Base-by-base conservation (phyloP, 2,888 invertebrate genomes). In the Eretmocerus hayati region DNA sequence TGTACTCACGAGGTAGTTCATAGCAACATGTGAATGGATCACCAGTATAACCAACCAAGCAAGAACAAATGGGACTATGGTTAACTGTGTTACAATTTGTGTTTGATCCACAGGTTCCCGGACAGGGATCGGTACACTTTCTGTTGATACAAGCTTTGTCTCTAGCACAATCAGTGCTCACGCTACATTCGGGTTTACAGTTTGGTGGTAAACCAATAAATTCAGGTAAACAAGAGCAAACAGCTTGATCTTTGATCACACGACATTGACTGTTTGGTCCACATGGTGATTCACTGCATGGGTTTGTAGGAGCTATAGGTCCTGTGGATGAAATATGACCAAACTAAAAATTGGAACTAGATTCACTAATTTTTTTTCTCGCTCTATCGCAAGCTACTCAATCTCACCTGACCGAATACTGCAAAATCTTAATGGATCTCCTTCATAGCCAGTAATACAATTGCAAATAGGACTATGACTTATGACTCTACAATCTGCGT, bases 11-110 rank as follows among this genome's bases (percentile, higher is more conserved):
- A 69, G 80, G 79, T 58, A 75, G 63, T 19, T 58, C 61, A 56
- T 72, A 67, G 60, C 81, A 81, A 37, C 68, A 65, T 37, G 76
- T 80, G 64, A 88, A 85, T 3, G 88, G 85, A 76, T 88, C 85
- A 16, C 89, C 89, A n/a, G 84, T 84, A 59, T 77, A 82, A 41
- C 81, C 79, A 16, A 78, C 70, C 55, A 81, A 79, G 64, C 90
- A 90, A 16, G 83, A 81, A 65, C 90, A 90, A 56, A 87, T 80
- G 3, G 90, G 90, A 64, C 85, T 87, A 63, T 91, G 90, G 60
- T 85, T 84, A 52, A 85, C 81, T 20, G 88, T 87, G 67, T 83
- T 81, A 59, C 91, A 91, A 48, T 81, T 77, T 6, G 90, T 84
- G 62, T 83, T 84, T 56, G 81, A 78, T 19, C 87, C 90, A 63